Base-by-base conservation (phyloP, 2,888 invertebrate genomes). In the Drosophila pegasa region DNA sequence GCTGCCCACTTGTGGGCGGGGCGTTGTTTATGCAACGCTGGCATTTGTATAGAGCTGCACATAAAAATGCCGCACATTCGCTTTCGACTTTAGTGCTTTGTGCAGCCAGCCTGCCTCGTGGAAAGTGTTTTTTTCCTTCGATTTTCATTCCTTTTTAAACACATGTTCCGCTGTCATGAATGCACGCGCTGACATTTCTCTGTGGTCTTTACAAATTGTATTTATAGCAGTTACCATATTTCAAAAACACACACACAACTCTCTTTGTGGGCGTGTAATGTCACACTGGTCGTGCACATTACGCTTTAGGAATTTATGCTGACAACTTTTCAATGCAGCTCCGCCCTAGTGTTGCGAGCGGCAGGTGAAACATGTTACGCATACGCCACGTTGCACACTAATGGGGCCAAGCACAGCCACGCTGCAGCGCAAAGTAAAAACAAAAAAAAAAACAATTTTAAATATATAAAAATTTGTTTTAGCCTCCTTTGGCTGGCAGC, bases 351-450 rank as follows among this genome's bases (percentile, higher is more conserved):
- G 50, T 54, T n/a, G 61, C 45, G 33, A 69, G 84, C 81, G 81
- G 60, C 75, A 87, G 88, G 83, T 82, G 73, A 64, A 75, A 62
- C 71, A 71, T 68, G 84, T 86, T 78, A 87, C 88, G 81, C 88
- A 88, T 88, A 88, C 84, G 85, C 78, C 66, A 60, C 60, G 81
- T 58, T 84, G 84, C 78, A 68, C 84, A 75, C 78, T 87, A 84
- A 88, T 84, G 84, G 84, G 81, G 68, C 48, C 81, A 77, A 81
- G 60, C 47, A 52, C 40, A 69, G 43, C 27, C 45, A 38, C 55
- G 40, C 37, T 41, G 55, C 62, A 59, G 35, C 27, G 60, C 0
- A n/a, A 20, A n/a, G 3, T 8, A 47, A 37, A 3, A 8, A 12
- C 4, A 47, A 38, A 22, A 25, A 47, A 7, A 25, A 38, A 43